Evolutionary conservation across 2,888 invertebrate species (phyloP).

Genomic region (Drosophila affinis): DNA sequence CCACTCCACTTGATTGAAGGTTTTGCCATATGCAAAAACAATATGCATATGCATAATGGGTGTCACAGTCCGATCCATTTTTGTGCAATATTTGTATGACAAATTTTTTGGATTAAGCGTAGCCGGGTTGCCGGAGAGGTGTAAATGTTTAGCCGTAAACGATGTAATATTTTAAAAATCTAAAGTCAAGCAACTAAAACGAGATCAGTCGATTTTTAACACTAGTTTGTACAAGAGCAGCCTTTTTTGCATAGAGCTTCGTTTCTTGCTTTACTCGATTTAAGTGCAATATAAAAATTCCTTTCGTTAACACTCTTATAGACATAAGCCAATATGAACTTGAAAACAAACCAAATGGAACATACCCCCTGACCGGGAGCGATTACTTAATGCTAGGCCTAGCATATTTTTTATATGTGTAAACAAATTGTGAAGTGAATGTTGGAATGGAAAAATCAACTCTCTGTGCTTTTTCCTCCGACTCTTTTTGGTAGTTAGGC

Average conservation of each 20-base stretch:
- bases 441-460: conserved; percentile 48
- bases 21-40: conserved; percentile 58
- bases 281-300: conserved; percentile 72
- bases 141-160: conserved; percentile 48
- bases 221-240: conserved; percentile 74
- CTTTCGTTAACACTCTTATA: conserved; percentile 67
- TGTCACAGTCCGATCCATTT: conserved; percentile 79
- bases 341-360: conserved; percentile 20
- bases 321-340: conserved; percentile 34
- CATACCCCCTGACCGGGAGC: not conserved
- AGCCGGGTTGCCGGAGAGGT: conserved; percentile 9
- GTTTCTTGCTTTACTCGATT: conserved; percentile 65
- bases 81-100: conserved; percentile 81
- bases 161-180: conserved; percentile 51
- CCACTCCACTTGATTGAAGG: conserved; percentile 72
- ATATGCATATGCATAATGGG: conserved; percentile 44
- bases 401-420: conserved; percentile 78
- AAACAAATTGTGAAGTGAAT: conserved; percentile 72
- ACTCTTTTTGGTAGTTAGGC: conserved; percentile 76
- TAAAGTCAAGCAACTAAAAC: conserved; percentile 25
- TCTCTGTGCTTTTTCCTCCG: conserved; percentile 76
- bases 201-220: conserved; percentile 64
- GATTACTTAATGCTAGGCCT: conserved; percentile 36
- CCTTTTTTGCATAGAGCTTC: conserved; percentile 75
- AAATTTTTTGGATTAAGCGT: conserved; percentile 74